A percentile compares a stretch with the other conserved stretches of the same genome.
These are phyloP conservation scores for Campylomormyrus tamandua DNA, from an alignment of 2,113 vertebrate species.

Conservation along the genomic window DNA sequence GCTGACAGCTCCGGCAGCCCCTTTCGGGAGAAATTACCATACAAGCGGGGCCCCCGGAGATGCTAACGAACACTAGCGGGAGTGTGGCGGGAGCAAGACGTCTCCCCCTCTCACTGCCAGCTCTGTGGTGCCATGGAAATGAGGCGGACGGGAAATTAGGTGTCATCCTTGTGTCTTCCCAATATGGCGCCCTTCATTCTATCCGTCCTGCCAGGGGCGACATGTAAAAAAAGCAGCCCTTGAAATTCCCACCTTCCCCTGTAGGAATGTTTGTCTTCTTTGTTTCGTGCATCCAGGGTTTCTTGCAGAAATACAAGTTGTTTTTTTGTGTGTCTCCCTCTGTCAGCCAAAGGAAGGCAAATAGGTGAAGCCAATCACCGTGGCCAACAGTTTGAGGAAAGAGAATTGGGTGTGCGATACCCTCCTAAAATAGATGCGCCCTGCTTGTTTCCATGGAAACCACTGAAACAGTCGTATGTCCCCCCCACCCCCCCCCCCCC, in stretches of 20 bases:
- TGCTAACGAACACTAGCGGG: not conserved
- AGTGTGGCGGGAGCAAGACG: not conserved
- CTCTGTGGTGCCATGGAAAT: not conserved
- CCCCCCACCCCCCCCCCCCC: slow-evolving; percentile 31
- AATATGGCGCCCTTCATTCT: not conserved
- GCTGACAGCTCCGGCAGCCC: not conserved
- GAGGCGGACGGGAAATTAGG: not conserved
- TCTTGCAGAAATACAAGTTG: slow-evolving; percentile 19
- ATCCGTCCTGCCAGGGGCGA: not conserved
- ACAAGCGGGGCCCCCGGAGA: not conserved
- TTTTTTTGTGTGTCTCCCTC: slow-evolving; percentile 19
- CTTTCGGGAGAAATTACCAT: not conserved
- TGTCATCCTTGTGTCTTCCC: not conserved
- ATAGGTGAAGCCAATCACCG: slow-evolving; percentile 46
- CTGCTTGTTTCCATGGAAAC: slow-evolving; percentile 59
- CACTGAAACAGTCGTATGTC: slow-evolving; percentile 40
- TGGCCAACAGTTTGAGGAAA: slow-evolving; percentile 39
- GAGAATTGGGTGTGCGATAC: slow-evolving; percentile 38
- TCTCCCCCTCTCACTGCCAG: not conserved
- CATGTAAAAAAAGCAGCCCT: not conserved
- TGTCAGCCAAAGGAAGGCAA: slow-evolving; percentile 31
- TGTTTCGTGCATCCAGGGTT: not conserved
- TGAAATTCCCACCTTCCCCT: not conserved
- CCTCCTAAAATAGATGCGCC: slow-evolving; percentile 52
- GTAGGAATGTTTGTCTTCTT: not conserved